Evolutionary conservation across 2,797 vertebrate species (phyloP).

Genomic region (Calcarius lapponicus): DNA sequence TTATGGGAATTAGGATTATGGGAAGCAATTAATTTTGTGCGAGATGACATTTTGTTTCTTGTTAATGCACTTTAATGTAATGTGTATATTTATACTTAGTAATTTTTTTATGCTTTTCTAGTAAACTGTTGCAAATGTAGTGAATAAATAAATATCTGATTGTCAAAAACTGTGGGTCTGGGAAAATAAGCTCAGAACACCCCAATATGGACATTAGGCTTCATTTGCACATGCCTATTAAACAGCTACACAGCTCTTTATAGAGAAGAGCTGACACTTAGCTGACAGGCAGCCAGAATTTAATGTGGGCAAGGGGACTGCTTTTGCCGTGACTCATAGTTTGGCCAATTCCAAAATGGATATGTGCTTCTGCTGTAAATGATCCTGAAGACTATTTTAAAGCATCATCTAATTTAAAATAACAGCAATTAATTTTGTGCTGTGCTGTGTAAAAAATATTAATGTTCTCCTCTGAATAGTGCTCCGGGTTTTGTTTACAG

Average conservation of each 20-base stretch:
- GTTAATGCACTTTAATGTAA: constrained; percentile 60
- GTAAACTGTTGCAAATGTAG: constrained; percentile 50
- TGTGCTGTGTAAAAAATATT: background rate
- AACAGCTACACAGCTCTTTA: background rate
- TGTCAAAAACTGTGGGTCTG: background rate
- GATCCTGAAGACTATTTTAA: background rate
- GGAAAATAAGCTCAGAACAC: constrained; percentile 6
- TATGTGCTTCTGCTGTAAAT: background rate
- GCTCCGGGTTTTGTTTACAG: background rate
- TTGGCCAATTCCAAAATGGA: background rate
- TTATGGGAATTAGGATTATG: background rate
- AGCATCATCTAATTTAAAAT: background rate
- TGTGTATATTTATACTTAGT: constrained; percentile 1
- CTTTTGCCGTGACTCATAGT: background rate
- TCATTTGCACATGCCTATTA: background rate
- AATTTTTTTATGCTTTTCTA: constrained; percentile 61
- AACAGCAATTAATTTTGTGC: background rate
- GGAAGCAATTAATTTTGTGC: background rate
- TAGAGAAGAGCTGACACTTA: background rate
- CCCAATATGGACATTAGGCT: background rate
- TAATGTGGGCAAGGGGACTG: background rate
- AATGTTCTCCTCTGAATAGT: background rate
- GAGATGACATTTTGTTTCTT: constrained; percentile 2
- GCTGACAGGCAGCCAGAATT: background rate
- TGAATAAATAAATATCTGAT: constrained; percentile 68